Base-by-base conservation (phyloP, 2,797 vertebrate genomes). In the Dicrostonyx torquatus region DNA sequence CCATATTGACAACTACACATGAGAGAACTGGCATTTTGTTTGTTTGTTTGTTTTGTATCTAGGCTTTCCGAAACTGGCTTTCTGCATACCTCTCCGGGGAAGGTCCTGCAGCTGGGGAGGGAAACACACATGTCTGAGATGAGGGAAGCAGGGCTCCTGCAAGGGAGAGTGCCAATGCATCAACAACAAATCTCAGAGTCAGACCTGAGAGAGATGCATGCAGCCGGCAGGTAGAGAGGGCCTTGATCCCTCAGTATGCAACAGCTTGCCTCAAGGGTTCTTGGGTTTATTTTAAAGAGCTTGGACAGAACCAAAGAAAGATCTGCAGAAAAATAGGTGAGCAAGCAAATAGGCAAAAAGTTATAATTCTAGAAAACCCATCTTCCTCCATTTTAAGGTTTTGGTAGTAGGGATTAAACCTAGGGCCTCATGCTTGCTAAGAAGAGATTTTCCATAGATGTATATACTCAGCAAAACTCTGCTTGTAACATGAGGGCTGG, bases 261-360 rank as follows among this genome's bases (percentile, higher is more conserved):
- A 84, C 68, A 77, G 55, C 10, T 75, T 70, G 53, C 79, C 62
- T 76, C 80, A 84, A 40, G 15, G 10, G 53, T 94, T 82, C 31
- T 78, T 75, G 48, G 12, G 53, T 93, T 73, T 70, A 60, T 83
- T 91, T 89, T 75, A 87, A 91, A 55, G 68, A 62, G 26, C 70
- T 79, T 83, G 53, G 34, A 79, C 34, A 84, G 37, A 92, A 53
- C 79, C 48, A 94, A 83, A 93, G 48, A 89, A 64, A 89, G 18
- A 40, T 40, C 90, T 45, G 34, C 34, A 85, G 40, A 90, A 70
- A 93, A 91, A 12, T 37, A 75, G 95, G 43, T 22, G 83, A 93
- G 9, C 13, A 43, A 80, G 77, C 10, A 29, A 62, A 87, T 58
- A n/a, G 82, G 58, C 34, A 89, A 89, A 89, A 73, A 26, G 20